Conservation (phyloP, 1,140 invertebrate genomes). For the Samia ricini region DNA sequence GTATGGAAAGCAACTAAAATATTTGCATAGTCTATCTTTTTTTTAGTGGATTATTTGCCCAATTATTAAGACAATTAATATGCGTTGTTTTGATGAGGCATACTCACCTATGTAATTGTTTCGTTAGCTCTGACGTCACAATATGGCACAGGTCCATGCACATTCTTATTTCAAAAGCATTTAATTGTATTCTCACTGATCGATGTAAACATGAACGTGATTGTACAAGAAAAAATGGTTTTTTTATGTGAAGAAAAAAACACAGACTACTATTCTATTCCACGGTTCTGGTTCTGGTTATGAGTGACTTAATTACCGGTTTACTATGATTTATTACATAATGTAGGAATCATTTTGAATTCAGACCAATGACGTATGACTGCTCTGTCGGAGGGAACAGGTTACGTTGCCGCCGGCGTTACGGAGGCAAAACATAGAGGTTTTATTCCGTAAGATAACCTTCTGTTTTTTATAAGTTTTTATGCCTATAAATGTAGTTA, state of each 20-base stretch:
- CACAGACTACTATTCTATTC: not conserved
- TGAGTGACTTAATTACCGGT: constrained; percentile 58
- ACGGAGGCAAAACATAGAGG: constrained; percentile 19
- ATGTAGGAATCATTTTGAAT: constrained; percentile 69
- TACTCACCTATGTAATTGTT: too few relatives aligned
- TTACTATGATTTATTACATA: constrained; percentile 76
- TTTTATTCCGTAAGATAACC: not conserved
- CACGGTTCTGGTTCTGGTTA: not conserved
- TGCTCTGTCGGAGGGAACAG: constrained; percentile 51
- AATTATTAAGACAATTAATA: too few relatives aligned
- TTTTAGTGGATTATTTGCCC: too few relatives aligned
- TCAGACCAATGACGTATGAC: constrained; percentile 66
- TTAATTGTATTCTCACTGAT: too few relatives aligned
- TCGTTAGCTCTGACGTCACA: too few relatives aligned
- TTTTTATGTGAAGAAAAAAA: not conserved
- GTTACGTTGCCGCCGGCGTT: constrained; percentile 60
- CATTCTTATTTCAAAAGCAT: too few relatives aligned
- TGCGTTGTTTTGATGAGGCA: too few relatives aligned
- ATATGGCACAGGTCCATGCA: too few relatives aligned
- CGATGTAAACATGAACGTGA: too few relatives aligned
- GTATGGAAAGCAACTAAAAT: too few relatives aligned
- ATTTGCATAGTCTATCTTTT: too few relatives aligned
- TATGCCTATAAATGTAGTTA: not conserved
- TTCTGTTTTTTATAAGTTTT: not conserved
- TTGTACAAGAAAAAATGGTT: not conserved